phyloP scores from a whole-genome alignment of 2,888 invertebrate species.

The Athripsodes cinereus region DNA sequence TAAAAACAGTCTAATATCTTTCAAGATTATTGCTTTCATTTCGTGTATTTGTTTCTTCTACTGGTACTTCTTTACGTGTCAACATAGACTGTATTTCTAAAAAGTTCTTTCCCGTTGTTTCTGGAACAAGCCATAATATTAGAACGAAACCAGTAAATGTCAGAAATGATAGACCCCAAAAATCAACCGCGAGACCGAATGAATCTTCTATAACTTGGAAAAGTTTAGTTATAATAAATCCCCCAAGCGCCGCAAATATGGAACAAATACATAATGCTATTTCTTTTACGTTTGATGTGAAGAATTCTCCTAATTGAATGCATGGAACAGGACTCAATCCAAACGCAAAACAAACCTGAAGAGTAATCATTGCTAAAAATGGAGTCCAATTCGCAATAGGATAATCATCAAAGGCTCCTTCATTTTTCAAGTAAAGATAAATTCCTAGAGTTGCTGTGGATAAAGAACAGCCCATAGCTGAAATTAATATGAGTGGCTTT shows the following conservation, averaged over 20 bases:
- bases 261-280: constrained; percentile 16
- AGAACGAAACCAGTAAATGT: constrained; percentile 40
- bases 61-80: too few relatives aligned
- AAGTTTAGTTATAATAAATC: constrained; percentile 44
- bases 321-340: constrained; percentile 21
- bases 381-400: constrained; percentile 16
- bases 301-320: constrained; percentile 21
- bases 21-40: too few relatives aligned
- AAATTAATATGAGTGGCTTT: constrained; percentile 18
- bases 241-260: constrained; percentile 38
- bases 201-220: constrained; percentile 45
- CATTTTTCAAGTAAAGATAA: constrained; percentile 8
- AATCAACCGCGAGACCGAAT: constrained; percentile 44
- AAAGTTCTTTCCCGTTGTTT: constrained; percentile 52
- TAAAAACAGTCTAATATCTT: too few relatives aligned
- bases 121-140: constrained; percentile 49
- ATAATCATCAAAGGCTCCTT: constrained; percentile 5
- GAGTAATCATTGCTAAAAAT: constrained; percentile 7
- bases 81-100: constrained; percentile 42
- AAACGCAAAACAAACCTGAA: constrained; percentile 13
- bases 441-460: constrained; percentile 10
- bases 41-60: too few relatives aligned
- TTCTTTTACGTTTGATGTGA: constrained; percentile 21
- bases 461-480: constrained; percentile 12
- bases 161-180: constrained; percentile 41